Base-by-base conservation (phyloP, 2,113 vertebrate genomes). In the Pituophis catenifer region DNA sequence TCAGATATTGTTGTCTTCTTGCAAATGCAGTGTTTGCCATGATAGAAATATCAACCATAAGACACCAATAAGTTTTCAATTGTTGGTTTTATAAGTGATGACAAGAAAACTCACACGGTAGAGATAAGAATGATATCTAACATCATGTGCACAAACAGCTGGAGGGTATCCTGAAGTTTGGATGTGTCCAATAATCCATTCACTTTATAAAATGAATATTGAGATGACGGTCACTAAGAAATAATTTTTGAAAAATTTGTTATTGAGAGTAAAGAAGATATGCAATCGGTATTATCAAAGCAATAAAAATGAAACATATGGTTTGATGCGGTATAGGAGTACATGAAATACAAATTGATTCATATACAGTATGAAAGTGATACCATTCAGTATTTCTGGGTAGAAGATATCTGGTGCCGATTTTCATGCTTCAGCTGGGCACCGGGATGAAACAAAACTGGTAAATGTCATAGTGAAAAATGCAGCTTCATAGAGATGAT, bases 351-450 rank as follows among this genome's bases (percentile, higher is more conserved):
- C 70, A 92, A 93, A 65, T 29, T 4, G 10, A 29, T 70, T 70
- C 17, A 81, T 3, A 21, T 38, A 70, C 29, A n/a, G 29, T 70
- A 70, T 70, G 62, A 13, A 29, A 65, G 4, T 65, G 12, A 5
- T 11, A 65, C 99, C 96, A 33, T 17, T 95, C 89, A 90, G 26
- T 89, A 87, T 48, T 75, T 89, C 87, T 95, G 95, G 75, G 88
- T 52, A 86, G 38, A 54, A 91, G 23, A 21, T 33, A 38, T 55
- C 17, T 90, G 93, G 52, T 93, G 93, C 89, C 88, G 86, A 52
- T 57, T 93, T n/a, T 0, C 89, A 93, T 86, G 33, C 38, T 65
- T 93, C 58, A 90, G 88, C 90, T 65, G 92, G 33, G 86, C 86
- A 93, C 53, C 91, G 92, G 26, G 92, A 59, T 91, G 90, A 91